Conservation (phyloP, 1,140 invertebrate genomes). For the Eciton burchellii region DNA sequence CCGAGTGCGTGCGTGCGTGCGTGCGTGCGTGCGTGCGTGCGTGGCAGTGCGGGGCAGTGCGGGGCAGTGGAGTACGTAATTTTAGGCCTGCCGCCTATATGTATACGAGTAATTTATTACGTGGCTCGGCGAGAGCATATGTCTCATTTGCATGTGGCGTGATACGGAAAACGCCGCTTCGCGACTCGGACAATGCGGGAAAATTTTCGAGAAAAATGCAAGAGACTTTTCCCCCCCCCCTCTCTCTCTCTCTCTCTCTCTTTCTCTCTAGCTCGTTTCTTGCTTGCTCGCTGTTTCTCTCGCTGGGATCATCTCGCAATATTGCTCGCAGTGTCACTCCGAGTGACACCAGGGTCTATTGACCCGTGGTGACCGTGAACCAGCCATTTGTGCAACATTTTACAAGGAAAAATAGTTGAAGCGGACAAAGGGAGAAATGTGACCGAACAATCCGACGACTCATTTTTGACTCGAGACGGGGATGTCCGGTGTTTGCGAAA, state of each 20-base stretch:
- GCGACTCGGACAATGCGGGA: slow-evolving; percentile 73
- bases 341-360: too few relatives aligned
- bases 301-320: too few relatives aligned
- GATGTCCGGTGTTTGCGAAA: too few relatives aligned
- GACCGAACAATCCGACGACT: too few relatives aligned
- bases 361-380: too few relatives aligned
- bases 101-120: slow-evolving; percentile 79
- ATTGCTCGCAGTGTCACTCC: too few relatives aligned
- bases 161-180: slow-evolving; percentile 72
- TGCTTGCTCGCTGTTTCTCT: too few relatives aligned
- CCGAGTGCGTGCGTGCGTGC: neutral
- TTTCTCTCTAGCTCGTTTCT: neutral
- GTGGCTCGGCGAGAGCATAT: slow-evolving; percentile 76
- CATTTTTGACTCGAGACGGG: too few relatives aligned
- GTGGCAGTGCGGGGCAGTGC: slow-evolving; percentile 47
- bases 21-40: slow-evolving; percentile 15
- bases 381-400: too few relatives aligned
- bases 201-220: slow-evolving; percentile 75
- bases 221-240: neutral
- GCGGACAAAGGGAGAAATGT: too few relatives aligned
- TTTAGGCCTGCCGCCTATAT: slow-evolving; percentile 76
- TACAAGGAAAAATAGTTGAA: too few relatives aligned
- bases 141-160: slow-evolving; percentile 83
- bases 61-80: slow-evolving; percentile 66
- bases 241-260: neutral